A percentile compares a stretch with the other conserved stretches of the same genome.
Conservation (phyloP, 1,140 invertebrate species). For the Bathynomus jamesi region DNA sequence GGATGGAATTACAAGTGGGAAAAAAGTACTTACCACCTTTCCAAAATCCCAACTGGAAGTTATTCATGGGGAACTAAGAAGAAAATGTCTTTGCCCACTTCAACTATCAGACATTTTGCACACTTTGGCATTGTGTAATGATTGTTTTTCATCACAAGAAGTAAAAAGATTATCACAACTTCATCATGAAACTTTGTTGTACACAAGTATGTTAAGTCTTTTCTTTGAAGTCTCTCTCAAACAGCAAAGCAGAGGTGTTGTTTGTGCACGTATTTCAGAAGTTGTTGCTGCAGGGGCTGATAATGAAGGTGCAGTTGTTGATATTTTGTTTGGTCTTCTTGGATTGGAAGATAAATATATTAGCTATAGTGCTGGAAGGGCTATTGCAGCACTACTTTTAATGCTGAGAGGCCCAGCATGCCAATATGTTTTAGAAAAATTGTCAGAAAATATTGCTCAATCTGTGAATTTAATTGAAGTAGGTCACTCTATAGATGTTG, state of each 20-base stretch:
- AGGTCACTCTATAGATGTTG: slow-evolving; percentile 71
- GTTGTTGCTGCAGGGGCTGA: slow-evolving; percentile 68
- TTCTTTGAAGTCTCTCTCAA: slow-evolving; percentile 74
- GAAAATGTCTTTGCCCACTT: slow-evolving; percentile 31
- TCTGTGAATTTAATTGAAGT: slow-evolving; percentile 47
- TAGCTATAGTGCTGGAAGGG: slow-evolving; percentile 66
- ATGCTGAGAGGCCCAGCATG: slow-evolving; percentile 70
- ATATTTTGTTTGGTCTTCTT: slow-evolving; percentile 69
- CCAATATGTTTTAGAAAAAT: slow-evolving; percentile 63
- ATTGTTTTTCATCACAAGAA: slow-evolving; percentile 22
- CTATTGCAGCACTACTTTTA: slow-evolving; percentile 70
- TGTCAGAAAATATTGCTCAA: slow-evolving; percentile 46
- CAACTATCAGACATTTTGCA: slow-evolving; percentile 33
- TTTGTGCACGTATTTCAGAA: slow-evolving; percentile 67
- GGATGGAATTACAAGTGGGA: no score
- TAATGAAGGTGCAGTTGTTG: slow-evolving; percentile 70
- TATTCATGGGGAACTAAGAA: slow-evolving; percentile 21
- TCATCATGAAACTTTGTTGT: slow-evolving; percentile 20
- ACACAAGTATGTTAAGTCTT: slow-evolving; percentile 62
- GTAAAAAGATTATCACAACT: slow-evolving; percentile 16
- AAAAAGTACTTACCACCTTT: slow-evolving; percentile 18
- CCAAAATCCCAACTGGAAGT: slow-evolving; percentile 21
- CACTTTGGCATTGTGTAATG: slow-evolving; percentile 29
- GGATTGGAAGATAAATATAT: slow-evolving; percentile 69
- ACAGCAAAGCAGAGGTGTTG: slow-evolving; percentile 67